These are phyloP conservation scores for Formica aserva DNA, from an alignment of 2,888 invertebrate species.

Conservation along the genomic window DNA sequence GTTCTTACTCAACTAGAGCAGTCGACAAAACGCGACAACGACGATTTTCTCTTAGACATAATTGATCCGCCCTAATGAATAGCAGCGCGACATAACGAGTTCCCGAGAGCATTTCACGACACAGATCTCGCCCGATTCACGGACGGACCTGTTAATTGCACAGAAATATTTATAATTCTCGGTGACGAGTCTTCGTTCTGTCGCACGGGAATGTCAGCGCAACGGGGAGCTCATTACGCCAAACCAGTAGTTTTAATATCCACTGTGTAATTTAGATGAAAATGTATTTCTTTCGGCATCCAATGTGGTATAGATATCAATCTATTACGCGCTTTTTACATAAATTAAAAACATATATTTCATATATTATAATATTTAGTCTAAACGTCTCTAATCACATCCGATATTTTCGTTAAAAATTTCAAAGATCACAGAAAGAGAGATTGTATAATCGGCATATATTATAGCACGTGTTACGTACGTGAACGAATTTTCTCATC, in stretches of 20 bases:
- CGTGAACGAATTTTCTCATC: conserved; percentile 8
- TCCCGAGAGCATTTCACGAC: neutral
- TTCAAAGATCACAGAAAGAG: neutral
- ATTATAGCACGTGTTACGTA: neutral
- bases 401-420: neutral
- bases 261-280: neutral
- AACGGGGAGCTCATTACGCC: neutral
- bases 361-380: neutral
- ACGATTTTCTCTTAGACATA: conserved; percentile 14
- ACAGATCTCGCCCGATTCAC: neutral
- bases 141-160: conserved; percentile 2
- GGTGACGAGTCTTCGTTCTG: neutral
- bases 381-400: neutral
- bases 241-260: neutral
- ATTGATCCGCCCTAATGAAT: conserved; percentile 6
- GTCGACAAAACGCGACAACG: neutral
- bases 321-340: neutral
- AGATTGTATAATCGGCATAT: neutral
- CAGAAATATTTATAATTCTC: conserved; percentile 18
- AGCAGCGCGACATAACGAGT: conserved; percentile 1
- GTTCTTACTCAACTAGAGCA: neutral
- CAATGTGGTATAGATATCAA: neutral
- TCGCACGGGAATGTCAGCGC: neutral
- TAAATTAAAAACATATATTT: neutral
- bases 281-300: neutral